Base-by-base conservation (phyloP, 2,888 invertebrate species). In the Augiades crinisus region DNA sequence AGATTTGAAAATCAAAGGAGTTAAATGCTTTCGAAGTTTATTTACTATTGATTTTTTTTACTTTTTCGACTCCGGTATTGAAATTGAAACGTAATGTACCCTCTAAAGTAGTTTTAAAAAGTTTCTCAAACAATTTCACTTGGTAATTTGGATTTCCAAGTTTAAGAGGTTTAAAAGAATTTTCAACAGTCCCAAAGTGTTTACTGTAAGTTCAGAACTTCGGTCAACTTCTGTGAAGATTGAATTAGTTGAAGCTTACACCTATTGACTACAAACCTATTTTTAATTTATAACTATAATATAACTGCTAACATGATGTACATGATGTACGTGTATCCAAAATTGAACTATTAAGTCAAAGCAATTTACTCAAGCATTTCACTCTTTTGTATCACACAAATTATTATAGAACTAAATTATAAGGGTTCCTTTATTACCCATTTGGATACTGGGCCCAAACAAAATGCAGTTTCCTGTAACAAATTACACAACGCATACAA, bases 1-100 rank as follows among this genome's bases (percentile, higher is more conserved):
- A 63, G 72, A 75, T 76, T 68, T 60, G 62, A 62, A 77, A 78
- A 72, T 72, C 69, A 69, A 67, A 69, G 64, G 72, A 69, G 63
- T 67, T 66, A 65, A 66, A 70, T 65, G 59, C 62, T 56, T 59
- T 62, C 65, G 59, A 57, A 57, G 59, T 61, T 62, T 60, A 63
- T 63, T 64, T 67, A 64, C 70, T 69, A 72, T 72, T 73, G 71
- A 67, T 45, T 44, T 51, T 49, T 51, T 50, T 40, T 31, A n/a
- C 19, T 22, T 41, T 43, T 34, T 45, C 14, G 6, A 22, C 41
- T 30, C 37, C 31, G 22, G 31, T 31, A 44, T 37, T 45, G 51
- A 51, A 51, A 51, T 37, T 37, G 37, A 51, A 45, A 16, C 51
- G 37, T 38, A 44, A 30, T 45, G 31, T 45, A 22, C 19, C 14